These are phyloP conservation scores for Coelinius sp. DNA, from an alignment of 2,888 invertebrate species.

Conservation along the genomic window DNA sequence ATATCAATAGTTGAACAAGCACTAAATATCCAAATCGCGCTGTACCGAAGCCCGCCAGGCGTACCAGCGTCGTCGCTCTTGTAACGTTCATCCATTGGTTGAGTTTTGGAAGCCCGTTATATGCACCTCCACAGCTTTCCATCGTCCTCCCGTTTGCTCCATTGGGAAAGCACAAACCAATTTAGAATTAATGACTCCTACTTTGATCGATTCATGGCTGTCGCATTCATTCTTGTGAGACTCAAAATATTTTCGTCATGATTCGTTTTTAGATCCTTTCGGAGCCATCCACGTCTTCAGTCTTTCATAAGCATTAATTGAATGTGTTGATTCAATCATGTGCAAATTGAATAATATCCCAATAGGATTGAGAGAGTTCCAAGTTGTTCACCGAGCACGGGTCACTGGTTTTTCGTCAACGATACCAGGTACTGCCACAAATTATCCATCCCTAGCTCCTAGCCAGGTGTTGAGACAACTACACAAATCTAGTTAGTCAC, in stretches of 20 bases:
- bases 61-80: constrained; percentile 23
- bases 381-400: background rate
- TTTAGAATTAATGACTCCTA: constrained; percentile 38
- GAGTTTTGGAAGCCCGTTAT: background rate
- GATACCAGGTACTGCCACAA: background rate
- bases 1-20: constrained; percentile 62
- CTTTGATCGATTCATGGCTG: background rate
- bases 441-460: constrained; percentile 2
- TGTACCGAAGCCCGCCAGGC: constrained; percentile 32
- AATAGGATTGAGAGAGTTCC: background rate
- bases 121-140: background rate
- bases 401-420: background rate
- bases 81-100: constrained; percentile 11
- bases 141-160: constrained; percentile 8
- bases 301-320: background rate
- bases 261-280: too few species aligned
- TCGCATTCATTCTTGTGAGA: background rate
- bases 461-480: constrained; percentile 10
- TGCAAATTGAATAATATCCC: background rate
- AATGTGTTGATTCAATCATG: background rate
- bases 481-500: constrained; percentile 31
- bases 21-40: constrained; percentile 54
- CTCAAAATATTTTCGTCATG: background rate
- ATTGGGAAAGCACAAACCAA: constrained; percentile 16
- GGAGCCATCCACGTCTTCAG: too few species aligned